Conservation (phyloP, 2,113 vertebrate genomes). For the Urocolius indicus region DNA sequence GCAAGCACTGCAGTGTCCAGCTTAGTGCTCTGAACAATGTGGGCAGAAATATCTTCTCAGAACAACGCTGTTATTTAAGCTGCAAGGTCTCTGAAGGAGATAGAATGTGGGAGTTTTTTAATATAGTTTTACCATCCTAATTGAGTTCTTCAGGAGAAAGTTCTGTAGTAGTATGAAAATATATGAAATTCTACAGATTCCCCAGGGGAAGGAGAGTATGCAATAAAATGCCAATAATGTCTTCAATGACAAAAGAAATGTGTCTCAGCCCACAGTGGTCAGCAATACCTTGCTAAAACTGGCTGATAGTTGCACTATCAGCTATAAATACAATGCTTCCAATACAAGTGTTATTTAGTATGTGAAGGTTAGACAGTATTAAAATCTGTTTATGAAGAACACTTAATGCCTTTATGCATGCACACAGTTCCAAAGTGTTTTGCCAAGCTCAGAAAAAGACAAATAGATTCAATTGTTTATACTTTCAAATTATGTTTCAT, state of each 20-base stretch:
- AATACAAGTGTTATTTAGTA: not conserved
- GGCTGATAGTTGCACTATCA: not conserved
- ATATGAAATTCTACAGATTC: not conserved
- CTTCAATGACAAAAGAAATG: not conserved
- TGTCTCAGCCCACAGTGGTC: not conserved
- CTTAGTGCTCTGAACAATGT: not conserved
- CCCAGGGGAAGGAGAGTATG: not conserved
- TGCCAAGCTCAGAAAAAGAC: not conserved
- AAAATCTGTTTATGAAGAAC: not conserved
- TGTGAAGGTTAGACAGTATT: not conserved
- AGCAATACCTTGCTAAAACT: not conserved
- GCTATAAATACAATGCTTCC: not conserved
- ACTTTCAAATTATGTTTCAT: not conserved
- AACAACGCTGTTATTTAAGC: not conserved
- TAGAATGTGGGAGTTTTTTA: not conserved
- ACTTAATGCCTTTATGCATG: not conserved
- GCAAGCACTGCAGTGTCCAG: not conserved
- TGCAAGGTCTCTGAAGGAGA: not conserved
- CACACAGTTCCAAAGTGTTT: not conserved
- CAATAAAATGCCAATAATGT: not conserved
- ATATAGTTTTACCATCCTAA: not conserved
- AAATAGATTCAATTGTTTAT: not conserved
- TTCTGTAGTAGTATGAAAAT: not conserved
- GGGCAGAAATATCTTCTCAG: not conserved
- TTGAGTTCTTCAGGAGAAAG: not conserved